Percentiles rank a stretch among this genome's conserved stretches.
phyloP scores from a whole-genome alignment of 2,113 vertebrate species.

The Hemicordylus capensis region DNA sequence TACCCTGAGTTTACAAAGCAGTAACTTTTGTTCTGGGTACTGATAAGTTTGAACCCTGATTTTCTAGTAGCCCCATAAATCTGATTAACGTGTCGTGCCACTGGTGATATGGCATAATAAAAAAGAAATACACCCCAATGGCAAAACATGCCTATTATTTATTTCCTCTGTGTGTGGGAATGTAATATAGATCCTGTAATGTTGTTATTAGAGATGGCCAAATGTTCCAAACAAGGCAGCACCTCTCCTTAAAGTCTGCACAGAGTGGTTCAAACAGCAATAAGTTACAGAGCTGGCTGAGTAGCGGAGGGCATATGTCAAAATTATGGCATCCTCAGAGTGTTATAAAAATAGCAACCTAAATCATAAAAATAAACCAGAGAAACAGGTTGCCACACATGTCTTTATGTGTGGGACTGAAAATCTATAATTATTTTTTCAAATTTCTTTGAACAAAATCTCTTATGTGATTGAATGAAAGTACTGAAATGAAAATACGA shows the following conservation, averaged over 20 bases:
- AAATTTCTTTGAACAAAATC: background rate
- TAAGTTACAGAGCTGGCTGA: background rate
- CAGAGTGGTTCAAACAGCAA: background rate
- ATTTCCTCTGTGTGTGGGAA: background rate
- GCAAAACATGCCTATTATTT: background rate
- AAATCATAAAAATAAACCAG: constrained; percentile 5
- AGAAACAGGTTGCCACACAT: background rate
- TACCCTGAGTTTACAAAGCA: background rate
- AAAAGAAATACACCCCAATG: background rate
- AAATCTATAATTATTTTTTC: background rate
- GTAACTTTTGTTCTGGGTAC: no score
- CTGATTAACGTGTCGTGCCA: background rate
- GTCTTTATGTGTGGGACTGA: background rate
- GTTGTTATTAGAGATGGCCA: constrained; percentile 12
- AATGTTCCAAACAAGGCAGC: background rate
- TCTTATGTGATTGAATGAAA: no score
- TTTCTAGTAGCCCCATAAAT: background rate
- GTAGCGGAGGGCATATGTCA: background rate
- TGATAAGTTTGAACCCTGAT: background rate
- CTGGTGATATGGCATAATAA: background rate
- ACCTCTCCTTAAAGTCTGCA: background rate
- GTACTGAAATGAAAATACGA: no score
- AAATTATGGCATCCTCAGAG: constrained; percentile 8
- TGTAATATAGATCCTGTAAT: background rate
- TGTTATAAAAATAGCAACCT: constrained; percentile 1